phyloP scores from a whole-genome alignment of 2,888 invertebrate genomes.

The Dichetophora obliterata region DNA sequence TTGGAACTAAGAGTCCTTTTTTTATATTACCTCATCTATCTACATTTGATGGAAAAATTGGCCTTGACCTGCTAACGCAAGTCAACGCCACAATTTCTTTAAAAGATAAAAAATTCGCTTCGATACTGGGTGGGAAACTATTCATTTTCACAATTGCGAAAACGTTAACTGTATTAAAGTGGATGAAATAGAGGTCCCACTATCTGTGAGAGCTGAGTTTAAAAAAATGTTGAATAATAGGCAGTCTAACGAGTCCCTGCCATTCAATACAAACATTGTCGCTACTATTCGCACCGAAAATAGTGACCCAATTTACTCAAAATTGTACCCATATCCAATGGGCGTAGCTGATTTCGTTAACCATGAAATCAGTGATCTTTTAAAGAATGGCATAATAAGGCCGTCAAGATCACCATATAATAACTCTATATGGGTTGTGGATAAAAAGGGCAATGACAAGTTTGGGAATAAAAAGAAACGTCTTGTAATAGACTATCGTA shows the following conservation, averaged over 20 bases:
- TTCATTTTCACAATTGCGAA: slow-evolving; percentile 12
- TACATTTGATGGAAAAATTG: slow-evolving; percentile 34
- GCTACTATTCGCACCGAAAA: no score
- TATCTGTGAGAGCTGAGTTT: not conserved
- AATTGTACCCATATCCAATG: no score
- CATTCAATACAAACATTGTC: not conserved
- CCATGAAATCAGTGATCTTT: not conserved
- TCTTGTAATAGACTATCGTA: not conserved
- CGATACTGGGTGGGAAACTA: slow-evolving; percentile 17
- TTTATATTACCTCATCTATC: slow-evolving; percentile 32
- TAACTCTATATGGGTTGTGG: no score
- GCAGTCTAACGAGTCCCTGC: not conserved
- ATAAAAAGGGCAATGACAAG: no score
- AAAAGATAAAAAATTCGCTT: not conserved
- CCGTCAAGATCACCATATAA: no score
- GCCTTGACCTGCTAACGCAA: slow-evolving; percentile 23
- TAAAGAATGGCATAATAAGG: not conserved
- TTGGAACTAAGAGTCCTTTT: slow-evolving; percentile 39
- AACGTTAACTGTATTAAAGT: not conserved
- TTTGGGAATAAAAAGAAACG: not conserved
- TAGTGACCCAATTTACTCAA: no score
- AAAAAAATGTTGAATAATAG: not conserved
- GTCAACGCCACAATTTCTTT: not conserved
- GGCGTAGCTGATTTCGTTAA: not conserved
- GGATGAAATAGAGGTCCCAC: not conserved